Evolutionary conservation across 1,140 invertebrate genomes (phyloP), one percentile per base, ranked within the genome.

Genomic region (Chrysomallon squamiferum): DNA sequence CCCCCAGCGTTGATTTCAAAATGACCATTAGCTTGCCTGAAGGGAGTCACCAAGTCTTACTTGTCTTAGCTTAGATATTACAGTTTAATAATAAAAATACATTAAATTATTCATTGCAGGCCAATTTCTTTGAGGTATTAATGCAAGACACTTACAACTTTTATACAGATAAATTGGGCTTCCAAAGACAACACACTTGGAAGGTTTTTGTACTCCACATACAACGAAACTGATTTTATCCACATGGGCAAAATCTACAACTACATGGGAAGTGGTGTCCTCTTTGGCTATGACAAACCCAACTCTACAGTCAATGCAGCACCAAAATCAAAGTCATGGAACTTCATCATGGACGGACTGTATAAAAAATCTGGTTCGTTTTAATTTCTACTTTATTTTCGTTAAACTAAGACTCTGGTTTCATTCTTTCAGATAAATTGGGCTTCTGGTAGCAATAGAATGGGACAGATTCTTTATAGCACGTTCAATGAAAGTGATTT

Each of bases 401-500:
- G 20, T 52, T 29, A 1, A 9, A 11, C 27, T 22, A 29, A n/a
- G 9, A 15, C 1, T 6, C 11, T 52, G 49, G 49, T 52, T 29
- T 52, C 11, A n/a, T 52, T 29, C 45, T 50, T 61, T 41, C 54
- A 82, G 80, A 60, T 72, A 38, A 66, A 76, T 18, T 80, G 78
- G 76, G 76, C 78, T 5, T 60, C 61, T 45, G 52, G 56, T 15
- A 15, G 47, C 2, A 59, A 65, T 18, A 60, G 66, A 4, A 59
- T 82, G 22, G 75, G 74, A 22, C 41, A 70, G 33, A 68, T 82
- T 27, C 56, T 71, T 2, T 80, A 82, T 63, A 57, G 61, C 62
- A 80, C 77, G 0, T 82, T 76, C 63, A 71, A 80, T 50, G 73
- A 78, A 47, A 66, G 69, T 30, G 77, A 82, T 65, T 82, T 80